Evolutionary conservation across 2,113 vertebrate genomes (phyloP), one percentile per base, ranked within the genome.

Genomic region (Gymnarchus niloticus): DNA sequence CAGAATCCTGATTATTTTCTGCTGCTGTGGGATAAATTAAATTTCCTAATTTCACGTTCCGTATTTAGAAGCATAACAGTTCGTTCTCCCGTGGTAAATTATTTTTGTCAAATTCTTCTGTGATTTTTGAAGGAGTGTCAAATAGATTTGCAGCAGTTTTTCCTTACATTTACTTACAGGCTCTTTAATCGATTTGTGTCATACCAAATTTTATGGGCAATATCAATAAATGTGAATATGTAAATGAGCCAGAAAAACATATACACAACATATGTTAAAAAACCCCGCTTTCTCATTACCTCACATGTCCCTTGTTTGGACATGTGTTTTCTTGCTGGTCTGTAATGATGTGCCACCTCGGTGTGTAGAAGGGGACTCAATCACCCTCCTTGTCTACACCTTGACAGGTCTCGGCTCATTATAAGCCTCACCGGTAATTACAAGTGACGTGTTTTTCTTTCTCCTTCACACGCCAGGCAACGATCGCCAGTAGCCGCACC

Each of bases 11-110:
- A n/a, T n/a, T n/a, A n/a, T n/a, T 41, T 41, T 41, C 33, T 73
- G 28, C 65, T 6, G 65, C 65, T 41, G 33, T 41, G 14, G 14
- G 12, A 33, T 33, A 56, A 73, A 73, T 73, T 41, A 56, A 82
- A 82, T 82, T 82, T 82, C 48, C 25, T 41, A 82, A 82, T 82
- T 25, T 12, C 80, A 52, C 28, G 80, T 10, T n/a, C 56, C 49
- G 8, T 25, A 81, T 56, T 19, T 33, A 81, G 12, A 52, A 33
- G 49, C 51, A 56, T 25, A 82, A 82, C 49, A 82, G 28, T 51
- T 33, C n/a, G 28, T 28, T 54, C 51, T 54, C 25, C n/a, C 33
- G 80, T 54, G 9, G 80, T 37, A 54, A 9, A 7, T 33, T 54
- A 56, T 82, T 82, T 82, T 54, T 56, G 25, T 52, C 80, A 81